Evolutionary conservation across 2,113 vertebrate genomes (phyloP).

Genomic region (Dasyurus viverrinus): DNA sequence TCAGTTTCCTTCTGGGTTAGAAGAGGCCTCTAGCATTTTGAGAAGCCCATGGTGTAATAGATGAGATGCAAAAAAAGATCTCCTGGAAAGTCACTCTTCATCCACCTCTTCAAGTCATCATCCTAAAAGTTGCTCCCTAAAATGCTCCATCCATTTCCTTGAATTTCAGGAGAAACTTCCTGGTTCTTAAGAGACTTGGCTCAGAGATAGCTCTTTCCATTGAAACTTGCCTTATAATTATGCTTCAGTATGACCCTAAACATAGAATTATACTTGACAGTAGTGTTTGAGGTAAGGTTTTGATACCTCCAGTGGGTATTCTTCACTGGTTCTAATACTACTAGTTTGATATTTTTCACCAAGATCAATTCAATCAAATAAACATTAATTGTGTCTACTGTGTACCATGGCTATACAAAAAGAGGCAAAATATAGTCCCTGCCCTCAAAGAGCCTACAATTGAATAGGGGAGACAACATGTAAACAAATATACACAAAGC

Average conservation of each 20-base stretch:
- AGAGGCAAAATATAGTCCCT: neutral
- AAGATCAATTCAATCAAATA: too few relatives aligned
- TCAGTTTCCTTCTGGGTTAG: neutral
- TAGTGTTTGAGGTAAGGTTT: too few relatives aligned
- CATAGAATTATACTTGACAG: rapidly evolving
- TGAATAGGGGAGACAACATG: neutral
- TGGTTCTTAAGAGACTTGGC: too few relatives aligned
- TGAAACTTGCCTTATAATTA: too few relatives aligned
- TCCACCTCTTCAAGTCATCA: rapidly evolving
- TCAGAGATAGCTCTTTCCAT: too few relatives aligned
- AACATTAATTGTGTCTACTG: neutral
- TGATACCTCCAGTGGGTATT: neutral
- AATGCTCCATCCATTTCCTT: neutral
- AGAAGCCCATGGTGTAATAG: neutral
- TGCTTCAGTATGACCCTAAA: neutral
- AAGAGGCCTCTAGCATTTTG: neutral
- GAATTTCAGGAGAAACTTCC: neutral
- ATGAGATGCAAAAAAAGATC: neutral
- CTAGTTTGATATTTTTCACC: neutral
- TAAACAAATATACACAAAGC: neutral
- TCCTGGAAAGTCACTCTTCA: neutral
- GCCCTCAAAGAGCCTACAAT: neutral
- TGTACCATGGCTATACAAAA: neutral
- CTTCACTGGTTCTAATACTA: too few relatives aligned
- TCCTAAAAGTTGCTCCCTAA: too few relatives aligned